Conservation (phyloP, 2,888 invertebrate genomes). For the Leptopilina drosophilae region DNA sequence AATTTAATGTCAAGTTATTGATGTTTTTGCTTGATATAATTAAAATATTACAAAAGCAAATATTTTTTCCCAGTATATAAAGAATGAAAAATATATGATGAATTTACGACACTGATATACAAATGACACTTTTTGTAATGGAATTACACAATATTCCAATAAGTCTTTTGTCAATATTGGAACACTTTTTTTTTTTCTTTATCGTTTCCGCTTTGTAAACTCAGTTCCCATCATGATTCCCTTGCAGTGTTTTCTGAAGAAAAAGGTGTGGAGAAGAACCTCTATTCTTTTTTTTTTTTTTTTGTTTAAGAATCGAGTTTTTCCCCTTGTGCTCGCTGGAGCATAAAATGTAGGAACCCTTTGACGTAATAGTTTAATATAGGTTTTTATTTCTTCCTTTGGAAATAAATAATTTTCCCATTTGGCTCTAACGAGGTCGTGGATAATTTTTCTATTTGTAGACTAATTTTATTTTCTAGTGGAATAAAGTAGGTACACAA, state of each 20-base stretch:
- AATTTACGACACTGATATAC: slow-evolving; percentile 13
- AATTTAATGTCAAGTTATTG: too few relatives aligned
- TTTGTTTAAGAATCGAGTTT: slow-evolving; percentile 15
- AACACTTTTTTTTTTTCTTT: slow-evolving; percentile 4
- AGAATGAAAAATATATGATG: not conserved
- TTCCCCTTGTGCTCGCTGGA: slow-evolving; percentile 42
- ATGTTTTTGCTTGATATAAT: too few relatives aligned
- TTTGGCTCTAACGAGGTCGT: too few relatives aligned
- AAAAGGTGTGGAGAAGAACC: slow-evolving; percentile 33
- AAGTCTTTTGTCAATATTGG: slow-evolving; percentile 35
- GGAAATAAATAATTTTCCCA: too few relatives aligned
- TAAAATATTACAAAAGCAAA: too few relatives aligned
- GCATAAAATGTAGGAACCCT: slow-evolving; percentile 32
- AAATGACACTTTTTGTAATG: slow-evolving; percentile 8
- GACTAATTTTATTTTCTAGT: too few relatives aligned
- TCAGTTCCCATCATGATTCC: slow-evolving; percentile 24
- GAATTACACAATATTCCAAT: slow-evolving; percentile 32
- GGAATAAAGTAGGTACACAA: too few relatives aligned
- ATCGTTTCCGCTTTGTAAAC: slow-evolving; percentile 27
- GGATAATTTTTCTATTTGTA: too few relatives aligned
- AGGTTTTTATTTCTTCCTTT: not conserved
- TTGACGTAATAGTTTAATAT: slow-evolving; percentile 19
- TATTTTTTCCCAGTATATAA: too few relatives aligned
- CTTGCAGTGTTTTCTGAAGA: slow-evolving; percentile 30
- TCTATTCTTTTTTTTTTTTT: slow-evolving; percentile 7